These are phyloP conservation scores for Oenanthe oenanthe DNA, from an alignment of 2,113 vertebrate species.

Conservation along the genomic window DNA sequence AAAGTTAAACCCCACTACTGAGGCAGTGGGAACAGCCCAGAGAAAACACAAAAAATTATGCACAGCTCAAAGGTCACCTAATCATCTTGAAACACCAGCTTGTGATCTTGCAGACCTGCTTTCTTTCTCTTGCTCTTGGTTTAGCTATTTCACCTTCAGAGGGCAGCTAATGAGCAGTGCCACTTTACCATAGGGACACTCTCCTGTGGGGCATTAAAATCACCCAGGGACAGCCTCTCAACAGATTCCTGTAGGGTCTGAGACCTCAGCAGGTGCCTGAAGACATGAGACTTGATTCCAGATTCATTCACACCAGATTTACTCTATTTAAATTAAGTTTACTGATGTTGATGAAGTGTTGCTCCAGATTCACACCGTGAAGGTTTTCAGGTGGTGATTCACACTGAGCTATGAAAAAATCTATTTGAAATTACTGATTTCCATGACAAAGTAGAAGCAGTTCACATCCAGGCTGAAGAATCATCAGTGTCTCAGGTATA, in stretches of 20 bases:
- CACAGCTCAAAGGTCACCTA: neutral
- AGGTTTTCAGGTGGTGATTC: neutral
- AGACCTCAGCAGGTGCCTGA: neutral
- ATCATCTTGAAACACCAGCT: neutral
- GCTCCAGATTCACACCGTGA: neutral
- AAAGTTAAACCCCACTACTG: neutral
- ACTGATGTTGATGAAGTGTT: neutral
- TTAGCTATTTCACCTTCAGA: conserved; percentile 53
- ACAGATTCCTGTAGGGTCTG: neutral
- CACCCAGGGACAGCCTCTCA: neutral
- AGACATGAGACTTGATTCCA: neutral
- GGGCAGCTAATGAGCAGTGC: neutral
- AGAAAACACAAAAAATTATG: neutral
- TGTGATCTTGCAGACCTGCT: neutral
- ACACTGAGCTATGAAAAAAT: neutral
- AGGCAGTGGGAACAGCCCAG: rapidly evolving
- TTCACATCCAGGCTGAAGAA: neutral
- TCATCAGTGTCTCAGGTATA: neutral
- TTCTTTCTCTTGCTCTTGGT: neutral
- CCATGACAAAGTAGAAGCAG: conserved; percentile 27
- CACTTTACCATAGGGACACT: neutral
- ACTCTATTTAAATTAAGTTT: conserved; percentile 7
- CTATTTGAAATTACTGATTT: conserved; percentile 9
- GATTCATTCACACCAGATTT: neutral
- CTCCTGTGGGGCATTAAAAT: conserved; percentile 6